Base-by-base conservation (phyloP, 2,113 vertebrate genomes). In the Electrona antarctica region DNA sequence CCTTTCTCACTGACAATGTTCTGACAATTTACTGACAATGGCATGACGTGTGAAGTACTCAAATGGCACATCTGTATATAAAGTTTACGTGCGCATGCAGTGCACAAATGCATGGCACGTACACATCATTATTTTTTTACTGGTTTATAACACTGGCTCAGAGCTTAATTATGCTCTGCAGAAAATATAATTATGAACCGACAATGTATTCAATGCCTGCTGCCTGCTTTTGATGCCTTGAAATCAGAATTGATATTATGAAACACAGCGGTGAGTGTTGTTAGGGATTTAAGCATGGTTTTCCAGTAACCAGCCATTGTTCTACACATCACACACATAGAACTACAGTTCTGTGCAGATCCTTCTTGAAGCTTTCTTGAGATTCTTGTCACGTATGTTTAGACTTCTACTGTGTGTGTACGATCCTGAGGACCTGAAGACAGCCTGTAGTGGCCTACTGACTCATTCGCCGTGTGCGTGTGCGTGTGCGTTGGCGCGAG, bases 381-480 rank as follows among this genome's bases (percentile, higher is more conserved):
- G 64, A 83, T 70, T 80, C 73, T 11, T 29, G 68, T 81, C 81
- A 77, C 77, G 71, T 81, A 51, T 59, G 33, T 2, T 80, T 63
- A 21, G 13, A 72, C 33, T 41, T 41, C 33, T 41, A 41, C 5
- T 41, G 33, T 41, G 5, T 41, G 33, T 41, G 5, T 41, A 41
- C 33, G 33, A 41, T 41, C 33, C 33, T 41, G 29, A 33, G 29
- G 2, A 33, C 29, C 29, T 4, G 29, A 33, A 33, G 64, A 29
- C 48, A 45, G 7, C 28, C 67, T 54, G 69, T 68, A 63, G 50
- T 64, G 48, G 68, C 67, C 64, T 8, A 0, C 8, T 71, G 67
- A 69, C 66, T 61, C 61, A 83, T 67, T 28, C 50, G 28, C 64
- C n/a, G 11, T 14, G 51, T 54, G 6, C 13, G 51, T 54, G 51